Conservation (phyloP, 2,888 invertebrate species). For the Oscheius sp. region DNA sequence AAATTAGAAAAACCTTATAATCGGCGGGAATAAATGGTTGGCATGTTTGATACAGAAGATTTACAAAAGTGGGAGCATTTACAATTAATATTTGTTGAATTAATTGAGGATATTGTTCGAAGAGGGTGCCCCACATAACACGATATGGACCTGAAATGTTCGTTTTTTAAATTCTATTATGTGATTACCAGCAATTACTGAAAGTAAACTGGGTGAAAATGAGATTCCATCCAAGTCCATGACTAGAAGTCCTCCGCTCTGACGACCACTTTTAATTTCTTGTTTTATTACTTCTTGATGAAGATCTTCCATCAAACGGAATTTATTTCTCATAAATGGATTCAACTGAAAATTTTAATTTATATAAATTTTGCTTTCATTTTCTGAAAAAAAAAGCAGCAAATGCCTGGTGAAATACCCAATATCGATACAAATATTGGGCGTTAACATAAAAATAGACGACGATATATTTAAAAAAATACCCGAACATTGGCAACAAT, state of each 20-base stretch:
- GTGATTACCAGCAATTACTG: slow-evolving; percentile 62
- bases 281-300: slow-evolving; percentile 55
- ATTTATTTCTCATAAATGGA: slow-evolving; percentile 67
- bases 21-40: slow-evolving; percentile 68
- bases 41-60: slow-evolving; percentile 67
- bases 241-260: slow-evolving; percentile 63
- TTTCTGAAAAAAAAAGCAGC: neutral
- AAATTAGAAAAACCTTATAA: slow-evolving; percentile 51
- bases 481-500: slow-evolving; percentile 52
- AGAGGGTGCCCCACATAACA: slow-evolving; percentile 71
- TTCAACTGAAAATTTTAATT: slow-evolving; percentile 56
- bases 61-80: slow-evolving; percentile 70
- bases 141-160: slow-evolving; percentile 65
- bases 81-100: slow-evolving; percentile 67
- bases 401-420: too few relatives aligned
- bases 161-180: neutral
- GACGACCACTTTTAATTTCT: slow-evolving; percentile 54
- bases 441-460: too few relatives aligned
- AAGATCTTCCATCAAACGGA: slow-evolving; percentile 69
- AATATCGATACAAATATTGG: neutral
- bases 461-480: too few relatives aligned
- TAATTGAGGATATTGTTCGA: slow-evolving; percentile 71
- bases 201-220: slow-evolving; percentile 65
- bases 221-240: slow-evolving; percentile 67
- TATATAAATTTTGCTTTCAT: too few relatives aligned